These are phyloP conservation scores for Agrilus planipennis DNA, from an alignment of 1,140 invertebrate species.

Conservation along the genomic window DNA sequence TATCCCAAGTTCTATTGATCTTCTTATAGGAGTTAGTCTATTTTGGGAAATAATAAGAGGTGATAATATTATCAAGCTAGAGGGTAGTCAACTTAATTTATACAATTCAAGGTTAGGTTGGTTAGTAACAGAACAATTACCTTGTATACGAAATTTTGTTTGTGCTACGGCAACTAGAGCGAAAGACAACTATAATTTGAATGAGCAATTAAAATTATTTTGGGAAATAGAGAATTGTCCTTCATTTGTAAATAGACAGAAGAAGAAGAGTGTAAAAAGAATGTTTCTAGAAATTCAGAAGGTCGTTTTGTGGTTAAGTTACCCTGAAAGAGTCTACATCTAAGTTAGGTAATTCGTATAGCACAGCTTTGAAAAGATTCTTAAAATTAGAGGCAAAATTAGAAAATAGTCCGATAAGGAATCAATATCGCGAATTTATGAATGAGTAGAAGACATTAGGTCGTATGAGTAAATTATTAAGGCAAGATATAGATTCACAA, in stretches of 20 bases:
- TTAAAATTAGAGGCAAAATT: constrained; percentile 6
- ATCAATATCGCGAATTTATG: constrained; percentile 6
- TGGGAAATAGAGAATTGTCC: neutral
- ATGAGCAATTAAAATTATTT: neutral
- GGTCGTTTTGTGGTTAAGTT: neutral
- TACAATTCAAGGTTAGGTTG: neutral
- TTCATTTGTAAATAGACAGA: neutral
- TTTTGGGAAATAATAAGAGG: neutral
- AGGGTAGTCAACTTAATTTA: neutral
- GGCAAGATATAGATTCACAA: neutral
- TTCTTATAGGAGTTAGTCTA: neutral
- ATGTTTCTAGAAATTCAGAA: neutral
- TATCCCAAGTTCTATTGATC: neutral
- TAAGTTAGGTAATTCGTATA: neutral
- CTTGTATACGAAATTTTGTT: neutral
- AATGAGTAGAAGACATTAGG: constrained; percentile 24
- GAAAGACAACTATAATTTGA: too few relatives aligned
- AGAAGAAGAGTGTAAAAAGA: neutral
- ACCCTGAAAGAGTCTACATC: neutral
- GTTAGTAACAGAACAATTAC: neutral
- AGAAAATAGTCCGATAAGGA: constrained; percentile 2
- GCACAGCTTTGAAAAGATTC: neutral
- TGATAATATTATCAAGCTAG: neutral
- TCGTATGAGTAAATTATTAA: constrained; percentile 15
- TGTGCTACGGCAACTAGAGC: neutral